phyloP scores from a whole-genome alignment of 2,888 invertebrate genomes.

The Synanthedon myopaeformis region DNA sequence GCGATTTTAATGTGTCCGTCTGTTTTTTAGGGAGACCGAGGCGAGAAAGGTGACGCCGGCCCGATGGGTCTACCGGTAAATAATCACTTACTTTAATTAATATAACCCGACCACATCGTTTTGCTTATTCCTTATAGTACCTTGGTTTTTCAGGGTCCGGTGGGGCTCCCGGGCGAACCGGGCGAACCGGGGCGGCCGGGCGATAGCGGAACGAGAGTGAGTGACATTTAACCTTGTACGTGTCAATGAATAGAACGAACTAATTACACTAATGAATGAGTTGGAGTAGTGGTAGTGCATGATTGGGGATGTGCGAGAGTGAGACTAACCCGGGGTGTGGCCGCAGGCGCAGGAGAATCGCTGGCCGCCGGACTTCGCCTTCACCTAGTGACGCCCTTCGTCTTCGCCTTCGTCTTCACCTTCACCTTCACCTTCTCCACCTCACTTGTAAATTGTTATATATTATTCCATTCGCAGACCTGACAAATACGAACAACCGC shows the following conservation, averaged over 20 bases:
- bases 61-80: slow-evolving; percentile 97
- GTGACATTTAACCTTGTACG: slow-evolving; percentile 27
- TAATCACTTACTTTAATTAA: slow-evolving; percentile 26
- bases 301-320: neutral
- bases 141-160: slow-evolving; percentile 72
- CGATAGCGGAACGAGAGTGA: slow-evolving; percentile 83
- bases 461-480: slow-evolving; percentile 2
- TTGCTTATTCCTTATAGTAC: too few relatives aligned
- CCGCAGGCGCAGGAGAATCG: slow-evolving; percentile 53
- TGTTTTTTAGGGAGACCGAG: slow-evolving; percentile 79
- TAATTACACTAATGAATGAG: neutral
- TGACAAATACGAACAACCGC: too few relatives aligned
- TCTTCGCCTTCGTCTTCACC: slow-evolving; percentile 31
- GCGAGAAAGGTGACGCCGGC: slow-evolving; percentile 86
- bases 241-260: too few relatives aligned
- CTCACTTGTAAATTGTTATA: slow-evolving; percentile 31
- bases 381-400: slow-evolving; percentile 41
- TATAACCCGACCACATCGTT: too few relatives aligned
- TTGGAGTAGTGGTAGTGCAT: neutral
- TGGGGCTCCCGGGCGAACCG: slow-evolving; percentile 70
- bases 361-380: slow-evolving; percentile 60
- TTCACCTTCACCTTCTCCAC: slow-evolving; percentile 33
- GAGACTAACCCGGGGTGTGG: slow-evolving; percentile 11
- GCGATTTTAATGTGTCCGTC: too few relatives aligned
- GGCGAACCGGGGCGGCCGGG: slow-evolving; percentile 80